Evolutionary conservation across 2,113 vertebrate genomes (phyloP).

Genomic region (Malaclemys terrapin): DNA sequence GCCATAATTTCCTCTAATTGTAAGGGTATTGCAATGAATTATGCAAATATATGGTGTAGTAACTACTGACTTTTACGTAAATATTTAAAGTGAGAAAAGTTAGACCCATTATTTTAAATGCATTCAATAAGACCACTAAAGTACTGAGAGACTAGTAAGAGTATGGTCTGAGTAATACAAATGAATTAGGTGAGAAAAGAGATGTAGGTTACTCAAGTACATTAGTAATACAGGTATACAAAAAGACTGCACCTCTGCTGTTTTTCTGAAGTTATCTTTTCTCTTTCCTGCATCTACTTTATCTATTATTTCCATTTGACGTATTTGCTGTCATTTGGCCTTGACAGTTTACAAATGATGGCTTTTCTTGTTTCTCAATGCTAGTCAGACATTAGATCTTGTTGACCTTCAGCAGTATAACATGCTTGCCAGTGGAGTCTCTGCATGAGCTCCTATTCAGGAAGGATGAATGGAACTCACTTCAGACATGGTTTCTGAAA

Average conservation of each 20-base stretch:
- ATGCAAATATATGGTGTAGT: background rate
- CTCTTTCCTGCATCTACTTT: conserved; percentile 14
- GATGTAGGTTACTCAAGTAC: accelerated
- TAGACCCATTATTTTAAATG: background rate
- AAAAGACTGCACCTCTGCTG: conserved; percentile 8
- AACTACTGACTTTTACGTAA: background rate
- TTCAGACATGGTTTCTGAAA: background rate
- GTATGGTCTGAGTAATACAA: accelerated
- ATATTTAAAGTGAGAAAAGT: background rate
- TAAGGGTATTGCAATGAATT: background rate
- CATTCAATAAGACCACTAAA: background rate
- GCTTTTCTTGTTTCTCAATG: conserved; percentile 64
- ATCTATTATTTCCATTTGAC: conserved; percentile 64
- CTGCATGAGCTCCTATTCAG: conserved; percentile 39
- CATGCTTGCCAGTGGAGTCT: conserved; percentile 37
- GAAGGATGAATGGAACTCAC: conserved; percentile 37
- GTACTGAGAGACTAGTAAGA: background rate
- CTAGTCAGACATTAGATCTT: conserved; percentile 56
- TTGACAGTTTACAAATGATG: conserved; percentile 60
- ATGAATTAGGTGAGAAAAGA: background rate
- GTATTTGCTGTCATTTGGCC: conserved; percentile 35
- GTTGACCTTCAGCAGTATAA: conserved; percentile 66
- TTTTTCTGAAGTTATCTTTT: conserved; percentile 34
- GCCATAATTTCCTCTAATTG: background rate
- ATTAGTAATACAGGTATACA: background rate